Percentiles rank a stretch among this genome's conserved stretches.
These are phyloP conservation scores for Tapera naevia DNA, from an alignment of 2,797 vertebrate species.

Conservation along the genomic window DNA sequence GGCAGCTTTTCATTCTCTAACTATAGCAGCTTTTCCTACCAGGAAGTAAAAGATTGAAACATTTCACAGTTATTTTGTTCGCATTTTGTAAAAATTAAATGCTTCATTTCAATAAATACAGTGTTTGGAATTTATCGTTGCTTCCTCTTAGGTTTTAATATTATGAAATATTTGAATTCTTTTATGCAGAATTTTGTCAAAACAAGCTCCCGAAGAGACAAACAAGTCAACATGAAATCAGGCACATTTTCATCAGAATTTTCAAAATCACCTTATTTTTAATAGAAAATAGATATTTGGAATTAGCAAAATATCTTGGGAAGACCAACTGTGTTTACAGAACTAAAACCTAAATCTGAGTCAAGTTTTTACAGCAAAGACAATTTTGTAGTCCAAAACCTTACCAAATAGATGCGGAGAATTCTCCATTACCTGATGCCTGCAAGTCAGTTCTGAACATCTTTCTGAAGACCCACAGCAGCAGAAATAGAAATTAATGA, in stretches of 20 bases:
- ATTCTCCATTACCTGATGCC: not conserved
- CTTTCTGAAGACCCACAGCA: not conserved
- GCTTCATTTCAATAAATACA: not conserved
- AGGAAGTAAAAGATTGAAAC: not conserved
- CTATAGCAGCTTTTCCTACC: not conserved
- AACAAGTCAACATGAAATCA: not conserved
- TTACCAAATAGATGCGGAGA: not conserved
- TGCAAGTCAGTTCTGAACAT: not conserved
- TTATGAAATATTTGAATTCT: not conserved
- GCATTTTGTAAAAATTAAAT: conserved; percentile 11
- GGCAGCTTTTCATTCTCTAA: not conserved
- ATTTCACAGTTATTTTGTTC: not conserved
- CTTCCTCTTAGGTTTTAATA: not conserved
- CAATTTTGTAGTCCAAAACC: not conserved
- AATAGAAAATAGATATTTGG: not conserved
- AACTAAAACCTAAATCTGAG: not conserved
- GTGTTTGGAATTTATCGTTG: not conserved
- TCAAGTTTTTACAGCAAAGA: not conserved
- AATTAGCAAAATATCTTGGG: not conserved
- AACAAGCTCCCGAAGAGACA: not conserved
- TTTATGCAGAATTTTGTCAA: not conserved
- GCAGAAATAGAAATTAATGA: not conserved
- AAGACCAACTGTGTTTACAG: not conserved
- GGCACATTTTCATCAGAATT: not conserved
- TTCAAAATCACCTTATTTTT: not conserved